Conservation (phyloP, 2,113 vertebrate species). For the Isurus oxyrinchus region DNA sequence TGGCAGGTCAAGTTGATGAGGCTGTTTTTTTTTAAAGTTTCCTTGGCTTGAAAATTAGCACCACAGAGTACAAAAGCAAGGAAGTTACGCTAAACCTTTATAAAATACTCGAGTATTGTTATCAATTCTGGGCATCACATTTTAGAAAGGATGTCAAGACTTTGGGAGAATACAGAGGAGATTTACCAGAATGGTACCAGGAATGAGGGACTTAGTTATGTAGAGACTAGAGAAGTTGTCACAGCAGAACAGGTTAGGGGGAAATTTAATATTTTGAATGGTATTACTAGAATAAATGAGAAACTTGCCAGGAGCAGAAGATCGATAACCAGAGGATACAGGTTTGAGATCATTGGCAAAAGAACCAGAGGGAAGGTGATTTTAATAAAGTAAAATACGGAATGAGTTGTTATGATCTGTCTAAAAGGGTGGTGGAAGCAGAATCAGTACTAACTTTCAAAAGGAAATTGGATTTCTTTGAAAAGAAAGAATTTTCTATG, state of each 20-base stretch:
- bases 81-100: neutral
- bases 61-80: neutral
- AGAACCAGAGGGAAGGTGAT: too few species aligned
- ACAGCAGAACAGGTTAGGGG: too few species aligned
- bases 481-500: neutral
- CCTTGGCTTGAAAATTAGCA: too few species aligned
- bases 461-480: neutral
- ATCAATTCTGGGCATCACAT: too few species aligned
- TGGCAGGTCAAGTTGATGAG: too few species aligned
- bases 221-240: neutral
- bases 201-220: neutral
- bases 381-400: too few species aligned
- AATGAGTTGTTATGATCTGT: neutral
- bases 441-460: neutral
- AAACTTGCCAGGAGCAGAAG: neutral
- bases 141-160: too few species aligned
- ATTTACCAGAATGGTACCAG: neutral
- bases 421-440: neutral
- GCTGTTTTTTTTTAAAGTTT: too few species aligned
- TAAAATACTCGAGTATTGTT: neutral
- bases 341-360: neutral
- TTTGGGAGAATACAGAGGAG: too few species aligned
- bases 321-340: neutral
- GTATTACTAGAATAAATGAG: neutral
- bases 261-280: neutral